Conservation (phyloP, 2,113 vertebrate genomes). For the Ivindomyrus marchei region DNA sequence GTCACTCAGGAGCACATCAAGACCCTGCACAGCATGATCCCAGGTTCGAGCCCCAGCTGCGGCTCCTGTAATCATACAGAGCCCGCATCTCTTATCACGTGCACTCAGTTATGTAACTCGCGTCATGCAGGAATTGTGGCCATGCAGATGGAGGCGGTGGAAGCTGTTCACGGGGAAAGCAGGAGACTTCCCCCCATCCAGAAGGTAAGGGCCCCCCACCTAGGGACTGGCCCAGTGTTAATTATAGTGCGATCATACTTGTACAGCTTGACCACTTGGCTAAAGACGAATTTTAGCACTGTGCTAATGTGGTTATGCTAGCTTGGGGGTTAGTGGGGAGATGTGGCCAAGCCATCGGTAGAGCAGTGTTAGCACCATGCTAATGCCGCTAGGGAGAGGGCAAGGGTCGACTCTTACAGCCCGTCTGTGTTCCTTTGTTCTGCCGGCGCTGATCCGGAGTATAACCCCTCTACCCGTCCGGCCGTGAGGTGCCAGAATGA, state of each 20-base stretch:
- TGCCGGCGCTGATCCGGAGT: not conserved
- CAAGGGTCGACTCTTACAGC: not conserved
- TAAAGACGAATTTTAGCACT: not conserved
- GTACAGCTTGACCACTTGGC: not conserved
- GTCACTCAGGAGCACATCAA: conserved; percentile 98
- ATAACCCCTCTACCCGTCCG: not conserved
- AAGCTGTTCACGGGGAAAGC: conserved; percentile 92
- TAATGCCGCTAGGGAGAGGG: not conserved
- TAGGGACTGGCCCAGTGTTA: not conserved
- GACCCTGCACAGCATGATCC: conserved; percentile 95
- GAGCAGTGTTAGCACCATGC: not conserved
- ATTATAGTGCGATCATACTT: not conserved
- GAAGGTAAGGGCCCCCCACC: conserved; percentile 69
- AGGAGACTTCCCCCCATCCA: conserved; percentile 92
- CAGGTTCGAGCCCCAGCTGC: conserved; percentile 61
- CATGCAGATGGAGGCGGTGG: conserved; percentile 94
- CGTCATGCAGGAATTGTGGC: conserved; percentile 81
- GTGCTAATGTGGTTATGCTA: not conserved
- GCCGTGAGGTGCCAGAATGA: not conserved
- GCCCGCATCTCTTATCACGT: not conserved
- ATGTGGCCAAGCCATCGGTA: not conserved
- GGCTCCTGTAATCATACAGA: not conserved
- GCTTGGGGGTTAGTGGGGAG: not conserved
- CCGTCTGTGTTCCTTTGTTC: not conserved
- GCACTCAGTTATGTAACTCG: not conserved